Base-by-base conservation (phyloP, 2,113 vertebrate genomes). In the Dendropsophus ebraccatus region DNA sequence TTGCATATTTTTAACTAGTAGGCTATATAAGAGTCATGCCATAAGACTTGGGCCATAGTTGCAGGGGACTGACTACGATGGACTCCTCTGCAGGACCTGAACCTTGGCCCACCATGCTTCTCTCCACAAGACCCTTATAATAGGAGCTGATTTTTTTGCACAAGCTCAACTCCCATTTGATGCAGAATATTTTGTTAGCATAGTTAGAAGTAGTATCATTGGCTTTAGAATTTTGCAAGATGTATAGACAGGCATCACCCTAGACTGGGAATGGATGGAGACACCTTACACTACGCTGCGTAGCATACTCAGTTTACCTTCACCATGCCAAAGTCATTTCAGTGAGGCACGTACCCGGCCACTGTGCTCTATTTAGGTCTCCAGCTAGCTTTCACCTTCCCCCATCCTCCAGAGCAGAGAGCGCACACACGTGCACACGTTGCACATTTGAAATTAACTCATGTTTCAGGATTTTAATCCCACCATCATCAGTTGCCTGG, bases 391-490 rank as follows among this genome's bases (percentile, higher is more conserved):
- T 73, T 56, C 65, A 81, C 84, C 84, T 60, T 62, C 85, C 85
- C 81, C 85, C 85, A 30, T 47, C 69, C 23, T 25, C 50, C 67
- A 56, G 19, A 30, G 54, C 65, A 54, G 13, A 21, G 75, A 23
- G 60, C n/a, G 50, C 37, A 76, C 72, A 85, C 84, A 85, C 83
- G 83, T 85, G 74, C 83, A 85, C 83, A 86, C 84, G 32, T 80
- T 86, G 84, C 84, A 86, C 84, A 86, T 85, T 85, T 85, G 84
- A 85, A 85, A 85, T 86, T 80, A 80, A 86, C 84, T 86, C 84
- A 86, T 86, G 84, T 86, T 86, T 86, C 84, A 86, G 70, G 84
- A 73, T 80, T 86, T 86, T 86, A 86, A 86, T 86, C 84, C 84
- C 76, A 86, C 84, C 85, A 86, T 86, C 78, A 86, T 86, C 85